Evolutionary conservation across 2,797 vertebrate species (phyloP).

Genomic region (Tachyglossus aculeatus): DNA sequence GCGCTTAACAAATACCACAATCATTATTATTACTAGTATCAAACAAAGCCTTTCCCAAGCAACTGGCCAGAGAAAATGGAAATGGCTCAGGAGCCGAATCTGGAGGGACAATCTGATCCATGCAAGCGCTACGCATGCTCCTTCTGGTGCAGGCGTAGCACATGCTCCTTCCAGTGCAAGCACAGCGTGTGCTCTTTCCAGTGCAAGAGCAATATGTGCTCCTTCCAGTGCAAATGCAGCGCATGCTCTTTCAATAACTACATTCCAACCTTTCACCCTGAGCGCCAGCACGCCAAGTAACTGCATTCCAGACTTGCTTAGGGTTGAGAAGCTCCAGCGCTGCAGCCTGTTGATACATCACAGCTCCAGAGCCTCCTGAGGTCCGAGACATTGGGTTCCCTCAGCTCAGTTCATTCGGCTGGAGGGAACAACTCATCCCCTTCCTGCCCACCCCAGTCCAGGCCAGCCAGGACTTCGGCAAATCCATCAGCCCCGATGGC

Average conservation of each 20-base stretch:
- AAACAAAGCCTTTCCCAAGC: slow-evolving; percentile 22
- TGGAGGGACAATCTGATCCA: slow-evolving; percentile 73
- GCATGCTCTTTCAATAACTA: slow-evolving; percentile 66
- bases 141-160: too few species aligned
- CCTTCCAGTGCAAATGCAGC: too few species aligned
- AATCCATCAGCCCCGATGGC: background rate
- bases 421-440: slow-evolving; percentile 28
- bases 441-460: background rate
- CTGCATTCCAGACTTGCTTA: slow-evolving; percentile 68
- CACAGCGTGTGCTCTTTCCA: too few species aligned
- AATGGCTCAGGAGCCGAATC: slow-evolving; percentile 72
- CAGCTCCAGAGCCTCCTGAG: slow-evolving; percentile 40
- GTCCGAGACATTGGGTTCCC: slow-evolving; percentile 27
- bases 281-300: slow-evolving; percentile 73
- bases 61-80: slow-evolving; percentile 38
- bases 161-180: too few species aligned
- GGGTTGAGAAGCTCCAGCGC: slow-evolving; percentile 35
- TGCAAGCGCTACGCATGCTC: slow-evolving; percentile 62
- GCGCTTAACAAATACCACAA: background rate
- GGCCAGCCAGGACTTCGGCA: background rate
- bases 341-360: slow-evolving; percentile 47
- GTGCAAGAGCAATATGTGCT: too few species aligned
- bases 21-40: slow-evolving; percentile 3
- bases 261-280: slow-evolving; percentile 63
- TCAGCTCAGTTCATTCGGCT: slow-evolving; percentile 44